Evolutionary conservation across 2,888 invertebrate species (phyloP).

Genomic region (Leptinotarsa tumamoca): DNA sequence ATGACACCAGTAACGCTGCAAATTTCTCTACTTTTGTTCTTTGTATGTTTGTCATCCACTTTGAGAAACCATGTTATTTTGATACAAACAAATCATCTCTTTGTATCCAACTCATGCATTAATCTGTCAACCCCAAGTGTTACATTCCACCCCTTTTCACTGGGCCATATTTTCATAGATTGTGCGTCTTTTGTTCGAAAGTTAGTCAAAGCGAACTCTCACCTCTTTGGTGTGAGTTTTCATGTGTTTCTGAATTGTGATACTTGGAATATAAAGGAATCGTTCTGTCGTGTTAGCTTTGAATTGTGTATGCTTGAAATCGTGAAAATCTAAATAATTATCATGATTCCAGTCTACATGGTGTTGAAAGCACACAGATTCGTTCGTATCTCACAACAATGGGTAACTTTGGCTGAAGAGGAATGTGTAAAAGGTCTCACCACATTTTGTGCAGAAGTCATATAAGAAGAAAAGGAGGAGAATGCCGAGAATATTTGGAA

Average conservation of each 20-base stretch:
- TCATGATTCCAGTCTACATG: conserved; percentile 36
- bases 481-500: background rate
- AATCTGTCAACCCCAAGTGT: conserved; percentile 5
- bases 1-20: too few relatives aligned
- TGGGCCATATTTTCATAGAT: conserved; percentile 19
- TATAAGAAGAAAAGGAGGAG: conserved; percentile 33
- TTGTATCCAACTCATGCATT: background rate
- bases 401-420: conserved; percentile 32
- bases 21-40: too few relatives aligned
- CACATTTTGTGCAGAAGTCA: conserved; percentile 30
- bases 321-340: conserved; percentile 49
- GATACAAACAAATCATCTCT: background rate
- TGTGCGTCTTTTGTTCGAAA: conserved; percentile 24
- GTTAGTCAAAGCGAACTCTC: conserved; percentile 29
- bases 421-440: conserved; percentile 26
- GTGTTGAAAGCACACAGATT: conserved; percentile 34
- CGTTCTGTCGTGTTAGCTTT: conserved; percentile 42
- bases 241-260: conserved; percentile 36
- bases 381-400: conserved; percentile 34
- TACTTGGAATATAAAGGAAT: conserved; percentile 40
- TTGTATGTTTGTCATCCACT: too few relatives aligned
- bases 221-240: conserved; percentile 30
- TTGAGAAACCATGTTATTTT: too few relatives aligned
- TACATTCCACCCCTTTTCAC: background rate
- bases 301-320: conserved; percentile 43